Base-by-base conservation (phyloP, 2,113 vertebrate genomes). In the Ceuthmochares aereus region DNA sequence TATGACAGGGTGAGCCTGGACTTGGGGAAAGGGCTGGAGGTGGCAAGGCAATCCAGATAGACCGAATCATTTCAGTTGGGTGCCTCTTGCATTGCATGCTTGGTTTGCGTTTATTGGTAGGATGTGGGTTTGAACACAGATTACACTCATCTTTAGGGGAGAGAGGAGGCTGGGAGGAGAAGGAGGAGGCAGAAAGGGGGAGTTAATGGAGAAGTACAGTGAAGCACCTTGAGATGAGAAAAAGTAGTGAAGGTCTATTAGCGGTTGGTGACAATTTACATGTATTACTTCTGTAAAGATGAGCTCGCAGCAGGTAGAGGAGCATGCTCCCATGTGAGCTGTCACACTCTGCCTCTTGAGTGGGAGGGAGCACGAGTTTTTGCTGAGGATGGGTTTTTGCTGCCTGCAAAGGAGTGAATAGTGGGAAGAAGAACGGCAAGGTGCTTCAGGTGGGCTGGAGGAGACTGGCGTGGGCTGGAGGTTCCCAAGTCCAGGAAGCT, bases 291-390 rank as follows among this genome's bases (percentile, higher is more conserved):
- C 73, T 67, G 73, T 84, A 81, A 95, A 96, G 95, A 90, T 96
- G 55, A 83, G 87, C 84, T 87, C 4, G 6, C 45, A 85, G 94
- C 87, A 36, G 87, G 89, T 77, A 88, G 78, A 42, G 89, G 77
- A 92, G 45, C 1, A 27, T 89, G 93, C 55, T 96, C 93, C 95
- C 93, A 77, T 94, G 95, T 94, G 95, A 94, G 95, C 95, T 97
- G 95, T 97, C 93, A 96, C 7, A 85, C 75, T 91, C 45, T 1
- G 81, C 76, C 52, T 89, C 73, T 4, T 37, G 87, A 36, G 92
- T 81, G 90, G 93, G 95, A 96, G 91, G 89, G 89, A 91, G 49
- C 62, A 85, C 5, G 36, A n/a, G 87, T 94, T 72, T 66, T 51
- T 5, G 3, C 80, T 60, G 36, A 27, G n/a, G 36, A 60, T 67